Percentiles rank a stretch among this genome's conserved stretches.
Conservation (phyloP, 2,888 invertebrate species). For the Aleiodes leptofemur region DNA sequence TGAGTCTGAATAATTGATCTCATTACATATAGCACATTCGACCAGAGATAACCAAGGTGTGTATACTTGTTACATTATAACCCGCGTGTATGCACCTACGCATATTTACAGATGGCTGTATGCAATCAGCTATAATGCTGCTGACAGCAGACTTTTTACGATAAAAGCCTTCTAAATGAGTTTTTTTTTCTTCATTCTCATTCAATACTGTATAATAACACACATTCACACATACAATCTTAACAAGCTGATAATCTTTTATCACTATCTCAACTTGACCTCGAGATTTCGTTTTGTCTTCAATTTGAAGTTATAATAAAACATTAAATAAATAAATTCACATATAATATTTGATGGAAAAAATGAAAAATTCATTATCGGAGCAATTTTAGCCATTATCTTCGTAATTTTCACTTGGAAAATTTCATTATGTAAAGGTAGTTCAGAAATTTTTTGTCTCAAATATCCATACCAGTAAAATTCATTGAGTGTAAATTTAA, state of each 20-base stretch:
- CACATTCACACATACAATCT: not conserved
- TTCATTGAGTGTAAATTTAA: too few relatives aligned
- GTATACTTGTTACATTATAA: conserved; percentile 31
- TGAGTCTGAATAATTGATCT: conserved; percentile 18
- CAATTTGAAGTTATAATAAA: too few relatives aligned
- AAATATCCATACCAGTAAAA: too few relatives aligned
- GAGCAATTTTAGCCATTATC: too few relatives aligned
- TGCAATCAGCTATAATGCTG: conserved; percentile 33
- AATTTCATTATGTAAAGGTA: too few relatives aligned
- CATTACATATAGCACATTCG: conserved; percentile 28
- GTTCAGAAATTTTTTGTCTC: too few relatives aligned
- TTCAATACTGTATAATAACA: not conserved
- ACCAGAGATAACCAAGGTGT: conserved; percentile 43
- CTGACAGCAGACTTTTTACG: conserved; percentile 4
- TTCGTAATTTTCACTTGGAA: not conserved
- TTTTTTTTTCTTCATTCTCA: not conserved
- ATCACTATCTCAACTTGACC: conserved; percentile 19
- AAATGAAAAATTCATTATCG: too few relatives aligned
- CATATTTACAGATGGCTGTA: conserved; percentile 49
- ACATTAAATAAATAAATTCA: not conserved
- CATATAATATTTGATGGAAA: not conserved
- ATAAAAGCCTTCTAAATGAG: not conserved
- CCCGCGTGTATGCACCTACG: conserved; percentile 42
- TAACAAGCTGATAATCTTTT: conserved; percentile 14
- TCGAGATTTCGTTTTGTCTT: not conserved